Conservation (phyloP, 1,140 invertebrate genomes). For the Dreissena rostriformis region DNA sequence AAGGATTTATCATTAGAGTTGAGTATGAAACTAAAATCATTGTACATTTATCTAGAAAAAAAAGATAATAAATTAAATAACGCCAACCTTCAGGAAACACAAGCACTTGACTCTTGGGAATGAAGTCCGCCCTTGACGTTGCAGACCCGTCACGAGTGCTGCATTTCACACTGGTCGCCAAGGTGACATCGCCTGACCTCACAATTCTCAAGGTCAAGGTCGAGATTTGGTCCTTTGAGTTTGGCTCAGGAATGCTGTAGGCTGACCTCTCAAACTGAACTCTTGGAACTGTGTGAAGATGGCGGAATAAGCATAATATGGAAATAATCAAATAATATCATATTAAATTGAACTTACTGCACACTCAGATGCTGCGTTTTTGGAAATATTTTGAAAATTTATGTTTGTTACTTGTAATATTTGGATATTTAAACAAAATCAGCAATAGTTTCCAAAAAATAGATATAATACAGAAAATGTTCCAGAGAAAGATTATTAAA, state of each 20-base stretch:
- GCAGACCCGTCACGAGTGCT: conserved; percentile 82
- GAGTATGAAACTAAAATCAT: no score
- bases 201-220: conserved; percentile 72
- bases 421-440: not conserved
- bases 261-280: conserved; percentile 74
- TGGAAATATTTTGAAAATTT: no score
- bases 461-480: not conserved
- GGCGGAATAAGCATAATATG: no score
- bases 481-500: not conserved
- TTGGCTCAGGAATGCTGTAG: conserved; percentile 80
- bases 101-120: conserved; percentile 76
- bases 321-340: no score
- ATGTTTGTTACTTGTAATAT: no score
- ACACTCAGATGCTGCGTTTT: no score
- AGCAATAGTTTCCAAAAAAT: not conserved
- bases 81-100: conserved; percentile 73
- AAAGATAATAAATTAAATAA: no score
- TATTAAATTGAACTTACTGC: no score
- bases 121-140: conserved; percentile 80
- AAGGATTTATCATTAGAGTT: no score
- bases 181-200: conserved; percentile 75
- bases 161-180: conserved; percentile 74
- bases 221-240: conserved; percentile 63
- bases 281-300: conserved; percentile 69
- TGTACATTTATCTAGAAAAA: no score